phyloP scores from a whole-genome alignment of 2,113 vertebrate genomes.

The Brachypodius melanocephalos region DNA sequence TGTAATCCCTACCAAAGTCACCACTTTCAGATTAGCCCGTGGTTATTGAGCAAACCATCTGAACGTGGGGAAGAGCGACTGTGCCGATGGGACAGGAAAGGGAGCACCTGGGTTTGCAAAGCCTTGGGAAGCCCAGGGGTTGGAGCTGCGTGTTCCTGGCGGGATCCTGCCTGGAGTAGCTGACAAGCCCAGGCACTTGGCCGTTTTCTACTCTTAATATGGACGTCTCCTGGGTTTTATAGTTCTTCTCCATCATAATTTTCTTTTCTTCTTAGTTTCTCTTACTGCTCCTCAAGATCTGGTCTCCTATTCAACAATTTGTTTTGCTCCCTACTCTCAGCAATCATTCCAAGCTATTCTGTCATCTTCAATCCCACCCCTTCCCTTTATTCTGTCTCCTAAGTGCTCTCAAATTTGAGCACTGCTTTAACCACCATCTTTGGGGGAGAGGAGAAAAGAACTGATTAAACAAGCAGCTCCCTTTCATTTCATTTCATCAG shows the following conservation, averaged over 20 bases:
- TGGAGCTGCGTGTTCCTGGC: fast-evolving
- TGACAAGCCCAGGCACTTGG: not conserved
- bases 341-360: not conserved
- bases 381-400: not conserved
- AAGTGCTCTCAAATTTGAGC: not conserved
- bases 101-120: not conserved
- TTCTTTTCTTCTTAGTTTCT: not conserved
- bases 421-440: not conserved
- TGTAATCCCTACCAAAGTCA: not conserved
- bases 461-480: not conserved
- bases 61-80: not conserved
- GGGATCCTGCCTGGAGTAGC: not conserved
- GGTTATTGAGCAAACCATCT: not conserved
- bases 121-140: not conserved
- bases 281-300: not conserved
- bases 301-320: not conserved
- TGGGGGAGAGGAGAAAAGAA: not conserved
- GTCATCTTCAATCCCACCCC: not conserved
- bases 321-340: not conserved
- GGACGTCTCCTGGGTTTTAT: not conserved
- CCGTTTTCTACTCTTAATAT: not conserved
- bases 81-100: not conserved
- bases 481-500: not conserved
- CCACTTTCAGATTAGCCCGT: not conserved
- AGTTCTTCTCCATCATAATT: not conserved